Conservation (phyloP, 1,140 invertebrate genomes). For the Zaprionus vittiger region DNA sequence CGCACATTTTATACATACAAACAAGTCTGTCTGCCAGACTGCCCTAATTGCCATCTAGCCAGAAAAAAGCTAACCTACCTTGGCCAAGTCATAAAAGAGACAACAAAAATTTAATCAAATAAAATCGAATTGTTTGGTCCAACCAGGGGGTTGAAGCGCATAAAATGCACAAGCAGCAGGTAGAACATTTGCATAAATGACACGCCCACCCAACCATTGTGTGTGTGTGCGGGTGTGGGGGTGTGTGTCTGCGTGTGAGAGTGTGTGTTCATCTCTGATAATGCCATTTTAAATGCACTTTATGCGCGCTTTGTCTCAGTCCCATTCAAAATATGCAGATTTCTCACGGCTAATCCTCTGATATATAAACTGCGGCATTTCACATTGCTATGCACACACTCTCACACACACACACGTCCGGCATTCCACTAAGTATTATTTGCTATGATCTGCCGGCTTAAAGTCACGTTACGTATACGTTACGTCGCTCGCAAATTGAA, state of each 20-base stretch:
- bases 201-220: slow-evolving; percentile 1
- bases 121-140: slow-evolving; percentile 75
- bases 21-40: slow-evolving; percentile 55
- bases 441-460: slow-evolving; percentile 32
- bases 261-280: slow-evolving; percentile 43
- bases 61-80: slow-evolving; percentile 34
- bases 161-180: slow-evolving; percentile 67
- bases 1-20: slow-evolving; percentile 30
- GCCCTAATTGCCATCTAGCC: slow-evolving; percentile 58
- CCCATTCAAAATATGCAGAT: slow-evolving; percentile 72
- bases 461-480: slow-evolving; percentile 27
- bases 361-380: slow-evolving; percentile 64
- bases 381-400: slow-evolving; percentile 40
- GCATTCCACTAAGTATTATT: slow-evolving; percentile 21
- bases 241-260: slow-evolving; percentile 14
- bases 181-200: slow-evolving; percentile 69
- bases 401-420: not conserved
- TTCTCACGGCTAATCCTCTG: slow-evolving; percentile 60
- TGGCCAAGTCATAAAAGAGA: slow-evolving; percentile 28
- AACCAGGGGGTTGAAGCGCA: slow-evolving; percentile 52
- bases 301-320: slow-evolving; percentile 75
- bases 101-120: slow-evolving; percentile 72
- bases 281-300: slow-evolving; percentile 78
- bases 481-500: not conserved
- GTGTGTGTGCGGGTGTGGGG: slow-evolving; percentile 5